phyloP scores from a whole-genome alignment of 1,140 invertebrate genomes.

The Anoplolepis gracilipes region DNA sequence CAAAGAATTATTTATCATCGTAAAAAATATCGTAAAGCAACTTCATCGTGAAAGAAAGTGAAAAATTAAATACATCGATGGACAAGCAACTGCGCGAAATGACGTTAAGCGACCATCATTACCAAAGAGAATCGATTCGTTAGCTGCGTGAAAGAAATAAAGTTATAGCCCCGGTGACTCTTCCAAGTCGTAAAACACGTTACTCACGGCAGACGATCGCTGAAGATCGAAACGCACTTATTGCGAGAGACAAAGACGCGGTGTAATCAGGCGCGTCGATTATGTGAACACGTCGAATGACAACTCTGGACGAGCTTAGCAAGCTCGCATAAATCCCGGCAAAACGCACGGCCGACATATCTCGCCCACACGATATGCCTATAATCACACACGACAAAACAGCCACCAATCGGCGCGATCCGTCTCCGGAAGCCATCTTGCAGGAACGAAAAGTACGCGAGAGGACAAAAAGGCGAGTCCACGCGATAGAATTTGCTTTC shows the following conservation, averaged over 20 bases:
- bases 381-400: background rate
- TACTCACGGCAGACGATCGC: slow-evolving; percentile 40
- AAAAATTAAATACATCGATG: slow-evolving; percentile 7
- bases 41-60: background rate
- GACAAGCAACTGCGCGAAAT: slow-evolving; percentile 7
- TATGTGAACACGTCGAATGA: slow-evolving; percentile 62
- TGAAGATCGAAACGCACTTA: slow-evolving; percentile 57
- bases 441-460: slow-evolving; percentile 47
- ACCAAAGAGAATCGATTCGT: slow-evolving; percentile 59
- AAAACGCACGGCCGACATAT: slow-evolving; percentile 39
- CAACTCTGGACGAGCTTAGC: slow-evolving; percentile 57
- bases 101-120: slow-evolving; percentile 36
- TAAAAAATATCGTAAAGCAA: slow-evolving; percentile 15
- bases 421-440: slow-evolving; percentile 36
- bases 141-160: slow-evolving; percentile 35
- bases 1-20: background rate
- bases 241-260: slow-evolving; percentile 22
- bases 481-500: slow-evolving; percentile 10
- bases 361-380: slow-evolving; percentile 59
- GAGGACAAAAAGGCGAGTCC: slow-evolving; percentile 16
- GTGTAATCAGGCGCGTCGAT: slow-evolving; percentile 46
- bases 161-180: slow-evolving; percentile 51
- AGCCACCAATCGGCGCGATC: slow-evolving; percentile 52
- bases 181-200: slow-evolving; percentile 55
- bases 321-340: slow-evolving; percentile 61